Base-by-base conservation (phyloP, 92 coral and sea anemone species). In the Porites cylindrica region DNA sequence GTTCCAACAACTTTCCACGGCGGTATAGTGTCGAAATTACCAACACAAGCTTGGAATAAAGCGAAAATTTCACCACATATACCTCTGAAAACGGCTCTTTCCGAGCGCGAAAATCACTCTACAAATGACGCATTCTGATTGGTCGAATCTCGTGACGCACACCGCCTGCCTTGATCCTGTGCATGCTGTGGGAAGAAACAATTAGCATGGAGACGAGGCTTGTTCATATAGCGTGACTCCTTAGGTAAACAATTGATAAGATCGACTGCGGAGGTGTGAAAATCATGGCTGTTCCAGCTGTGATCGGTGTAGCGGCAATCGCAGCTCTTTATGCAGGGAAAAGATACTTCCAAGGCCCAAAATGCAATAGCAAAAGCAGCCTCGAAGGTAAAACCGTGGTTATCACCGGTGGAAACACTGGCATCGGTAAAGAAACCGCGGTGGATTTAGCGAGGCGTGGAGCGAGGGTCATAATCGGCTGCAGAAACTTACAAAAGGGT, bases 371-470 rank as follows among this genome's bases (percentile, higher is more conserved):
- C 73, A 70, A 86, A 70, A 91, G 64, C 74, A 90, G 90, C 65
- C 86, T 96, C 12, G 74, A 83, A 77, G 97, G 98, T 10, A 96
- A 90, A 85, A 94, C 95, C 1, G 97, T 92, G 6, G 62, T 96
- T n/a, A 89, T 96, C 69, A 96, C 98, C 47, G 98, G 98, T 56
- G 95, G 91, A 56, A 96, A 93, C 70, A 90, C 92, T 10, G 98
- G 98, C 6, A 96, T 96, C 79, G 98, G 98, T 11, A 93, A 93
- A 72, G 95, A 94, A 75, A 91, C 96, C 3, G 95, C 98, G 26
- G 86, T 94, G 26, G 98, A 94, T 85, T 88, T 96, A 89, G 98
- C 97, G 7, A 71, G 70, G 80, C 93, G 97, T 14, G 96, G 96
- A 38, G 97, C 98, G 20, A 91, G 91, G 16, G 94, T 96, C 0